A percentile compares a stretch with the other conserved stretches of the same genome.
Evolutionary conservation across 2,888 invertebrate species (phyloP).

Genomic region (Epinotia ramella): DNA sequence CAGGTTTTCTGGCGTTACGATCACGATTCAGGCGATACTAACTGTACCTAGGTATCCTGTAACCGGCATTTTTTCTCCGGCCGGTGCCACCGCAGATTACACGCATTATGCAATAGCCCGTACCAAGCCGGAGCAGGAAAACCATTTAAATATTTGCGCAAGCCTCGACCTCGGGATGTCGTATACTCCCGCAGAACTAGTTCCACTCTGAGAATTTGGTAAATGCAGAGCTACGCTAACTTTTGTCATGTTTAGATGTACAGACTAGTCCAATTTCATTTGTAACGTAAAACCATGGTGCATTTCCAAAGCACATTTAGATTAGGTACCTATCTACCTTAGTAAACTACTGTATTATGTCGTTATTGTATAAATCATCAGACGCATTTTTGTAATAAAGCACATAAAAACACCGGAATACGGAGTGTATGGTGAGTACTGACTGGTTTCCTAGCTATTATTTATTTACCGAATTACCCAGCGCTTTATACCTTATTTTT

Average conservation of each 20-base stretch:
- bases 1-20: neutral
- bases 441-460: too few relatives aligned
- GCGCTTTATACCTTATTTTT: too few relatives aligned
- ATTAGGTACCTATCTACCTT: too few relatives aligned
- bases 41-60: neutral
- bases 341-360: too few relatives aligned
- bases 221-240: slow-evolving; percentile 31
- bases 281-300: neutral
- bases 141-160: slow-evolving; percentile 77
- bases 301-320: neutral
- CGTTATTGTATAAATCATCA: too few relatives aligned
- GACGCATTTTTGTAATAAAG: too few relatives aligned
- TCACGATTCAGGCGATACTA: neutral
- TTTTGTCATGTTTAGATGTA: slow-evolving; percentile 7
- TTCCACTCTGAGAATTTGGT: slow-evolving; percentile 63
- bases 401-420: too few relatives aligned
- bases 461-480: too few relatives aligned
- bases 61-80: slow-evolving; percentile 22
- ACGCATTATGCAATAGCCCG: slow-evolving; percentile 44
- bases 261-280: neutral
- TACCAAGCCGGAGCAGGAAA: slow-evolving; percentile 67
- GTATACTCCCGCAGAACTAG: slow-evolving; percentile 74
- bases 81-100: slow-evolving; percentile 34
- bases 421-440: too few relatives aligned
- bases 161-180: slow-evolving; percentile 73